Percentiles rank a stretch among this genome's conserved stretches.
These are phyloP conservation scores for Pleuronectes platessa DNA, from an alignment of 2,113 vertebrate species.

Conservation along the genomic window DNA sequence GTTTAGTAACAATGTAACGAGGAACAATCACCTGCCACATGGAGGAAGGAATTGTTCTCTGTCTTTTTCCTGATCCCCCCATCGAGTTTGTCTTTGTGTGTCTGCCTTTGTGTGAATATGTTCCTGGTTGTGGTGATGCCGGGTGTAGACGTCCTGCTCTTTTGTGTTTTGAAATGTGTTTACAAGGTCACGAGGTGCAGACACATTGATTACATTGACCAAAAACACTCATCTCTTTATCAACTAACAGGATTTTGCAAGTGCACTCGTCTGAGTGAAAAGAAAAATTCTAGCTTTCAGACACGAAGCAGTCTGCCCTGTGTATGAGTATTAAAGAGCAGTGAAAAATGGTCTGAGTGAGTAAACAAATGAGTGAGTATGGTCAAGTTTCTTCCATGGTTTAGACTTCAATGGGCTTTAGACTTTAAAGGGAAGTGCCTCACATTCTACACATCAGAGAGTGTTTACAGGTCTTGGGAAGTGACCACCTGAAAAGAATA, in stretches of 20 bases:
- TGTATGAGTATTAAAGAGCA: not conserved
- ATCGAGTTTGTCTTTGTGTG: not conserved
- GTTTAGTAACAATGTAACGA: constrained; percentile 33
- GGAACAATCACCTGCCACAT: constrained; percentile 37
- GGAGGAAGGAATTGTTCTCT: constrained; percentile 25
- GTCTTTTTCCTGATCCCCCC: not conserved
- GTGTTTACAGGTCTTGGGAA: not conserved
- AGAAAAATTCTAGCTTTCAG: not conserved
- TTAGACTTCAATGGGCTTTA: not conserved
- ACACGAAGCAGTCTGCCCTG: not conserved
- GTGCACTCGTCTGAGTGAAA: constrained; percentile 4
- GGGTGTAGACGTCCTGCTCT: constrained; percentile 5
- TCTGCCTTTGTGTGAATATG: constrained; percentile 12
- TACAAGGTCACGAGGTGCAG: constrained; percentile 15
- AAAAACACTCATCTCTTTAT: constrained; percentile 30
- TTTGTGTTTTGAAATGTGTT: constrained; percentile 22
- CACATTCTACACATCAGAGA: not conserved
- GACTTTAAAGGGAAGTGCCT: not conserved
- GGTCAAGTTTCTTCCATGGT: not conserved
- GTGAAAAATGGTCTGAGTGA: not conserved
- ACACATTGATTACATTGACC: constrained; percentile 28
- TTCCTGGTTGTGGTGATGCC: not conserved
- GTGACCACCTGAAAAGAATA: not conserved
- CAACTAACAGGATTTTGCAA: constrained; percentile 10
- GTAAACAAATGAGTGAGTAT: not conserved